phyloP scores from a whole-genome alignment of 2,888 invertebrate species.

The Melangyna quadrimaculata region DNA sequence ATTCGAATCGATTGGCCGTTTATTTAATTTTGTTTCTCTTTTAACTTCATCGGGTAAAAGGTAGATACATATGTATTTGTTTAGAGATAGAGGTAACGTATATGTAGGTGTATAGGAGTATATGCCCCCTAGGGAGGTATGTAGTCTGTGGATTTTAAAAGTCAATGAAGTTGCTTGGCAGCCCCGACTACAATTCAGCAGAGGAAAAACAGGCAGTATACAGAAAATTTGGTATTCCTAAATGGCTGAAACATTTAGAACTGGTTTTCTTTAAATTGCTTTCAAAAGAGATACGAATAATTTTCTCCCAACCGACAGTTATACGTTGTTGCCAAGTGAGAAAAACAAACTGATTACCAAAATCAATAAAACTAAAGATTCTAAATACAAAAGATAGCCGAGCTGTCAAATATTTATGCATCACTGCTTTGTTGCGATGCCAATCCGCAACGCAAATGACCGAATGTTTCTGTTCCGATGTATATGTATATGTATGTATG shows the following conservation, averaged over 20 bases:
- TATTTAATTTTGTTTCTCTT: slow-evolving; percentile 17
- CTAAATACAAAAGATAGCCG: too few species aligned
- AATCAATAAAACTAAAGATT: too few species aligned
- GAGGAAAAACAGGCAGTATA: slow-evolving; percentile 52
- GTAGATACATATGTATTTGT: slow-evolving; percentile 21
- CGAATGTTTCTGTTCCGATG: too few species aligned
- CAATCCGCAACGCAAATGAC: too few species aligned
- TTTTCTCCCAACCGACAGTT: slow-evolving; percentile 52
- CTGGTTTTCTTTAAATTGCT: slow-evolving; percentile 69
- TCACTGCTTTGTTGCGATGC: too few species aligned
- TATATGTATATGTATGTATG: too few species aligned
- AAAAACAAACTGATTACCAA: background rate
- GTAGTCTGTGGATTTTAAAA: slow-evolving; percentile 45
- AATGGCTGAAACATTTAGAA: slow-evolving; percentile 67
- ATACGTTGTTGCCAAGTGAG: slow-evolving; percentile 5
- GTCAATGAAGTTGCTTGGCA: slow-evolving; percentile 56
- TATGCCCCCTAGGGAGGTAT: slow-evolving; percentile 16
- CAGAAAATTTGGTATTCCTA: slow-evolving; percentile 71
- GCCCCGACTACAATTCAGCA: slow-evolving; percentile 7
- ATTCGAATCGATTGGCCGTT: slow-evolving; percentile 68
- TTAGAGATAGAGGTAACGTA: background rate
- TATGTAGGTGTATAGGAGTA: background rate
- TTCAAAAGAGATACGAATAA: slow-evolving; percentile 60
- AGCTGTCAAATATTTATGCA: too few species aligned
- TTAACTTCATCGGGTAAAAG: slow-evolving; percentile 36